Conservation (phyloP, 2,888 invertebrate species). For the Drosophila anomalipes region DNA sequence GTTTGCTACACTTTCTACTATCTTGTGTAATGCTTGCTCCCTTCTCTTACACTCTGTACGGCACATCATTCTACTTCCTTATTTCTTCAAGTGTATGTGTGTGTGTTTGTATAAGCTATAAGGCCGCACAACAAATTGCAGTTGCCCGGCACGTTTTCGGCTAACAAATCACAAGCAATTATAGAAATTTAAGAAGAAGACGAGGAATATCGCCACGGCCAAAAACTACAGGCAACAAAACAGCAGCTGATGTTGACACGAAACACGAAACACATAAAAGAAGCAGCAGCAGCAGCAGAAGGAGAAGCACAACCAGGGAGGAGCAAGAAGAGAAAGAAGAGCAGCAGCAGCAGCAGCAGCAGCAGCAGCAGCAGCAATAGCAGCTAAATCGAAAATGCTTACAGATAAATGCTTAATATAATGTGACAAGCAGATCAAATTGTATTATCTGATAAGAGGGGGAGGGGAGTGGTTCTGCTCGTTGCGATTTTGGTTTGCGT, state of each 20-base stretch:
- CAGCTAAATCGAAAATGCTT: slow-evolving; percentile 74
- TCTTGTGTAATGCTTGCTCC: not conserved
- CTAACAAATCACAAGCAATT: slow-evolving; percentile 81
- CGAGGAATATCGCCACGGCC: slow-evolving; percentile 31
- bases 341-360: not conserved
- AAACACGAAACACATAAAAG: slow-evolving; percentile 56
- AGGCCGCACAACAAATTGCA: slow-evolving; percentile 73
- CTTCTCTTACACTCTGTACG: not conserved
- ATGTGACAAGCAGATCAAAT: slow-evolving; percentile 63
- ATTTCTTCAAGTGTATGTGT: slow-evolving; percentile 27
- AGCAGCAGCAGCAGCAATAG: slow-evolving; percentile 16
- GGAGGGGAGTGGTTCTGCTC: not conserved
- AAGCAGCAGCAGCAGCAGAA: not conserved
- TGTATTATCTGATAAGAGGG: slow-evolving; percentile 31
- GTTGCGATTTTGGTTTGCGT: slow-evolving; percentile 1
- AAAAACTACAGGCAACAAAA: slow-evolving; percentile 32
- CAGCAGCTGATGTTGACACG: slow-evolving; percentile 78
- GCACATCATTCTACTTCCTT: not conserved
- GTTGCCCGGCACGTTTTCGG: slow-evolving; percentile 76
- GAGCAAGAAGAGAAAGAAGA: not conserved
- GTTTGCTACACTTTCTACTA: not conserved
- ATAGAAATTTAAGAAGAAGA: slow-evolving; percentile 80
- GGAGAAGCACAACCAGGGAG: not conserved
- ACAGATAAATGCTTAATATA: slow-evolving; percentile 74
- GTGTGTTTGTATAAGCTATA: slow-evolving; percentile 31